Percentiles rank a stretch among this genome's conserved stretches.
Conservation (phyloP, 2,113 vertebrate genomes). For the Seriola dumerili region DNA sequence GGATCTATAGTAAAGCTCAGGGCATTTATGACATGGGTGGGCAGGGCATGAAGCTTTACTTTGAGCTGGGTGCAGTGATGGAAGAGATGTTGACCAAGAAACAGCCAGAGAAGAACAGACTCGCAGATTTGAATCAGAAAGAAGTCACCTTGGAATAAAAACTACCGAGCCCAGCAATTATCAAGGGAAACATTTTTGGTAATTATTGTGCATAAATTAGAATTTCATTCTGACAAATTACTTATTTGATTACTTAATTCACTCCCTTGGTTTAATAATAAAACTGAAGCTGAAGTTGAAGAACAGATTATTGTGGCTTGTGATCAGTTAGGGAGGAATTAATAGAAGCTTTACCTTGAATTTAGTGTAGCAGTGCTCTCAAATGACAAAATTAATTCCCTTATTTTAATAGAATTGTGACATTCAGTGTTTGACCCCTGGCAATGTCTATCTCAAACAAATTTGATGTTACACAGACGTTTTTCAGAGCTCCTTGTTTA, state of each 20-base stretch:
- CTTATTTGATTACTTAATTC: not conserved
- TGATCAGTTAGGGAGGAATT: not conserved
- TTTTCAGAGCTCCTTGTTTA: conserved; percentile 19
- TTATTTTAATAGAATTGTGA: not conserved
- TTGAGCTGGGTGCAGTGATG: not conserved
- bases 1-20: conserved; percentile 9
- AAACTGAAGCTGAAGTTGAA: not conserved
- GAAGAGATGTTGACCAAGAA: conserved; percentile 1
- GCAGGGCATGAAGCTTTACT: not conserved
- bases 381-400: conserved; percentile 5
- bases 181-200: not conserved
- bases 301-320: not conserved
- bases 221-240: conserved; percentile 2
- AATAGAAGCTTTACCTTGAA: not conserved
- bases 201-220: not conserved
- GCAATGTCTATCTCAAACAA: conserved; percentile 16
- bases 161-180: not conserved
- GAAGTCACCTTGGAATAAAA: not conserved
- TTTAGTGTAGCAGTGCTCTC: not conserved
- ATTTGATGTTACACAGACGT: conserved; percentile 10
- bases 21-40: conserved; percentile 28
- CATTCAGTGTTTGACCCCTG: not conserved
- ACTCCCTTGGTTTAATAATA: not conserved
- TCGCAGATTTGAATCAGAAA: not conserved
- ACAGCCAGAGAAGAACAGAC: not conserved